Base-by-base conservation (phyloP, 2,888 invertebrate species). In the Octodonta nipae region DNA sequence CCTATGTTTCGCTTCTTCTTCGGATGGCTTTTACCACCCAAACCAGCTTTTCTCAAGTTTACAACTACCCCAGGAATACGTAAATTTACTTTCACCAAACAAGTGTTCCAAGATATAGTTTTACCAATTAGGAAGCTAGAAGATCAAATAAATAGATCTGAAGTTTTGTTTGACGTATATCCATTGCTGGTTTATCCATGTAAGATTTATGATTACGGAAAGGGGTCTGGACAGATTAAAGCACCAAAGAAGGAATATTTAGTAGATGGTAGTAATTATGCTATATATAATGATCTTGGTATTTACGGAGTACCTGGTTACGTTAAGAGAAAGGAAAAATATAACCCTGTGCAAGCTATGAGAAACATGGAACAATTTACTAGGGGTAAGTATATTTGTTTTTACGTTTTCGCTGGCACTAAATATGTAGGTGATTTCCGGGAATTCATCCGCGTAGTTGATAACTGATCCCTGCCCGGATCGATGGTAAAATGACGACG, bases 51-150 rank as follows among this genome's bases (percentile, higher is more conserved):
- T 50, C 52, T 78, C n/a, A 78, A 78, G 50, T 76, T 73, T 57
- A 75, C 77, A 0, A 79, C 78, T 0, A 79, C 78, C 0, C 71
- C 75, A 0, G 74, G 74, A 6, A 65, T 79, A 0, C 54, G 78
- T 36, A 74, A 71, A 1, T 75, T 75, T 53, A 78, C 78, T 0
- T 77, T 78, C 49, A 74, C 76, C 0, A 74, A 73, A 46, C 78
- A 78, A 61, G 75, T 77, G 0, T 78, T 78, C 54, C 77, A 78
- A 59, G 78, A 78, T 47, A 77, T 78, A 16, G 77, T 78, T 0
- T 54, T 78, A 25, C 78, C 78, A 0, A 67, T 78, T 31, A 60
- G 67, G 16, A 73, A 74, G 50, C 55, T 78, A 27, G 75, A 78
- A 47, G 65, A 67, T 13, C 77, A 78, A 51, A 73, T 78, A 5